Evolutionary conservation across 1,140 invertebrate species (phyloP), one percentile per base, ranked within the genome.

Genomic region (Hycleus cichorii): DNA sequence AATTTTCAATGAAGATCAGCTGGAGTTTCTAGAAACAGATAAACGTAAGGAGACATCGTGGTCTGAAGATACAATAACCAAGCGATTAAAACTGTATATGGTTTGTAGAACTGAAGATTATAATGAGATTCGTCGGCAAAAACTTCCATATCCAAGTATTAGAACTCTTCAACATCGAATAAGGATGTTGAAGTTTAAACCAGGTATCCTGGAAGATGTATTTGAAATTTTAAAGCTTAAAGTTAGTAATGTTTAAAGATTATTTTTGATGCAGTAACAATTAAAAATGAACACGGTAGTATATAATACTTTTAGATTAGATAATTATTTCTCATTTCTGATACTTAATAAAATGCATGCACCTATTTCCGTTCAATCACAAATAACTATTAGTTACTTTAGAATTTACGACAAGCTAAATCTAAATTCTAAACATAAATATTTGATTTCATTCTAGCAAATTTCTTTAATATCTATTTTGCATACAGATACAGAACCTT

Each of bases 181-280:
- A n/a, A 12, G 25, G 25, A 42, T 39, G 25, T n/a, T 61, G 5
- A 61, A 61, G 42, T 51, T 61, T 51, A 9, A 48, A 27, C 1
- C 47, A 47, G 59, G 49, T 61, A 42, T 57, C 1, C 11, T 61
- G n/a, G 26, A 57, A 12, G 59, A 61, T 46, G 26, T 61, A 25
- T 49, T 59, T 49, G n/a, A 32, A 11, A 11, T 54, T 7, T 42
- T 59, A 7, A 24, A 53, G 27, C 10, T 44, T 11, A 54, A 46
- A 38, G 43, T 44, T 8, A 52, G 25, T 12, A 11, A 6, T 47
- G 25, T 26, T 46, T 10, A 8, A 43, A 43, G 7, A 27, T 44
- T 53, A 39, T 39, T 39, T 39, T 18, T 18, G 18, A 18, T 18
- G 18, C 18, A 18, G 18, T 12, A 12, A 12, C 12, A 12, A 12